Conservation (phyloP, 2,113 vertebrate species). For the Dissostichus mawsoni region DNA sequence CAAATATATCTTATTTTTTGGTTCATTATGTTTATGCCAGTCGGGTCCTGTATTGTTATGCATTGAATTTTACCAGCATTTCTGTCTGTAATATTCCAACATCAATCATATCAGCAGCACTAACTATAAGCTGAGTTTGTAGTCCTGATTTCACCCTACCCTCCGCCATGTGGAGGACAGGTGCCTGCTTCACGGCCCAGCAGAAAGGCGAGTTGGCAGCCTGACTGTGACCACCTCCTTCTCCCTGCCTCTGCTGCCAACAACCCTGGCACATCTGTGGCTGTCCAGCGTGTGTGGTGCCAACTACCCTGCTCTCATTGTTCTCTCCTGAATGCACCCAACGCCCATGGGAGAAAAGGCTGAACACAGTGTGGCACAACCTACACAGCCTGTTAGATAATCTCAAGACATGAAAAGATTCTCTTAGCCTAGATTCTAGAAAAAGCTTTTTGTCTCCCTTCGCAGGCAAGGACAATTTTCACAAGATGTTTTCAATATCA, state of each 20-base stretch:
- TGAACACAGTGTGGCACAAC: conserved; percentile 59
- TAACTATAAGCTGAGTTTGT: conserved; percentile 7
- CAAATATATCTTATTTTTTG: conserved; percentile 27
- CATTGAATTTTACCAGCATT: conserved; percentile 9
- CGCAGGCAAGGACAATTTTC: conserved; percentile 42
- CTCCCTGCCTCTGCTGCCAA: conserved; percentile 58
- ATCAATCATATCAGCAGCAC: conserved; percentile 19
- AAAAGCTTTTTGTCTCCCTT: conserved; percentile 47
- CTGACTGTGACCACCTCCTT: conserved; percentile 45
- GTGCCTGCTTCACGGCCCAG: conserved; percentile 54
- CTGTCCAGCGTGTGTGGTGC: conserved; percentile 54
- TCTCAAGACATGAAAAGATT: conserved; percentile 69
- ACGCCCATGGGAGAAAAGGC: conserved; percentile 62
- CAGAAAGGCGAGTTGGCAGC: conserved; percentile 67
- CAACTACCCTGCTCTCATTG: conserved; percentile 61
- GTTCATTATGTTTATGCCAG: conserved; percentile 37
- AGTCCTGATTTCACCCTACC: conserved; percentile 37
- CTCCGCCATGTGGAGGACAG: conserved; percentile 58
- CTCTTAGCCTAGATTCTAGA: conserved; percentile 69
- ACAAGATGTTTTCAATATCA: not conserved
- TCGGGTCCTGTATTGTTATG: conserved; percentile 8
- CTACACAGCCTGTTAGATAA: conserved; percentile 70
- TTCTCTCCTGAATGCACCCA: conserved; percentile 72
- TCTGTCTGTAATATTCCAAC: conserved; percentile 19
- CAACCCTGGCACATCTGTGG: conserved; percentile 72